A percentile compares a stretch with the other conserved stretches of the same genome.
These are phyloP conservation scores for Muscidifurax raptorellus DNA, from an alignment of 1,140 invertebrate genomes.

Conservation along the genomic window DNA sequence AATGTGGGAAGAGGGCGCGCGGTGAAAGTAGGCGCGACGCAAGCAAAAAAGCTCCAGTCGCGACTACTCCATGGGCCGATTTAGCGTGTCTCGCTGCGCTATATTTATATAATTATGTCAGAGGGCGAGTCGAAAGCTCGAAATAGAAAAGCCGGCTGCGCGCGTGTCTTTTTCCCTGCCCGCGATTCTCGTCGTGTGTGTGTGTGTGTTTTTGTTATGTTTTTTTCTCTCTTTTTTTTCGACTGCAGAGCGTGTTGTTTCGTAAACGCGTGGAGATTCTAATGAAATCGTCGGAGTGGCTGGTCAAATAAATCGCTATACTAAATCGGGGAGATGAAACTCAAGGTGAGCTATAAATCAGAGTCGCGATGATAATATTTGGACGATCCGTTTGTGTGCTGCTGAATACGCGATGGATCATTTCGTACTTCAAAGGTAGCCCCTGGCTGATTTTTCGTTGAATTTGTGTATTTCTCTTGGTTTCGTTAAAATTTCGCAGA, in stretches of 20 bases:
- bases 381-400: background rate
- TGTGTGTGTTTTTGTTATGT: slow-evolving; percentile 52
- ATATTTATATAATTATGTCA: slow-evolving; percentile 69
- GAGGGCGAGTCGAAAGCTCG: slow-evolving; percentile 55
- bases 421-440: background rate
- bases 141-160: slow-evolving; percentile 57
- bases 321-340: background rate
- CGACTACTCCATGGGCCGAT: slow-evolving; percentile 56
- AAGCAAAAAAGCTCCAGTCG: slow-evolving; percentile 38
- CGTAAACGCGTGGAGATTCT: background rate
- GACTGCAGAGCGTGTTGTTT: no score
- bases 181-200: background rate
- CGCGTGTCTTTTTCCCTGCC: slow-evolving; percentile 18
- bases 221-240: background rate
- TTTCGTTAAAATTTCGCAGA: background rate
- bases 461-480: background rate
- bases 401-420: background rate
- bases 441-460: background rate
- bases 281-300: background rate
- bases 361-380: background rate
- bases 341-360: background rate
- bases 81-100: slow-evolving; percentile 63
- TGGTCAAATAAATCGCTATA: background rate
- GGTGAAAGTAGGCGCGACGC: slow-evolving; percentile 28
- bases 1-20: slow-evolving; percentile 33